Percentiles rank a stretch among this genome's conserved stretches.
These are phyloP conservation scores for Tringa solitaria DNA, from an alignment of 2,113 vertebrate genomes.

Conservation along the genomic window DNA sequence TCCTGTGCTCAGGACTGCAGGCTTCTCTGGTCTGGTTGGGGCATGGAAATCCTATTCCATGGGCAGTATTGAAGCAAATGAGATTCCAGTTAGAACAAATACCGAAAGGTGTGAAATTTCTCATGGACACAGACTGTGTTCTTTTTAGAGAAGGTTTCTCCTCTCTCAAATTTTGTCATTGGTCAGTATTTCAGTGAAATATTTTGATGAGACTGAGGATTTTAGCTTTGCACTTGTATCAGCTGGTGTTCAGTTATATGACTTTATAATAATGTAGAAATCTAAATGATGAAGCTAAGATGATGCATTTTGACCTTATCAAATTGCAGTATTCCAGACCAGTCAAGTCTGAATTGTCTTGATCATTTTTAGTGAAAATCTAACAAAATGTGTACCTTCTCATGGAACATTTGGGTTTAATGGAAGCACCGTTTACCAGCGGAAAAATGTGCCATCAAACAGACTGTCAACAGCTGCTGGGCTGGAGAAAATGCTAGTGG, in stretches of 20 bases:
- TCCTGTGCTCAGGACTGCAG: background rate
- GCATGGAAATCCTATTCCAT: background rate
- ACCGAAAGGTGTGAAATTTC: background rate
- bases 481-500: conserved; percentile 30
- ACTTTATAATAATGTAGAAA: background rate
- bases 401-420: conserved; percentile 7
- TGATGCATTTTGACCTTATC: conserved; percentile 10
- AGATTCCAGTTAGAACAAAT: background rate
- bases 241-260: background rate
- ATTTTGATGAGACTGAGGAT: background rate
- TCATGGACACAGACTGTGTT: background rate
- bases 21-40: background rate
- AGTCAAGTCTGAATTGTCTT: background rate
- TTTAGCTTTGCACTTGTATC: background rate
- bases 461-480: conserved; percentile 30
- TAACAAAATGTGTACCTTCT: conserved; percentile 11
- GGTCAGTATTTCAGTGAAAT: background rate
- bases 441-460: background rate
- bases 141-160: background rate
- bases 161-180: background rate
- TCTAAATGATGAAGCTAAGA: background rate
- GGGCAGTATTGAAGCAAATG: background rate
- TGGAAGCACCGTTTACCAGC: background rate
- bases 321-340: background rate
- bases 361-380: conserved; percentile 27